phyloP scores from a whole-genome alignment of 1,140 invertebrate species.

The Leptinotarsa undecemlineata region DNA sequence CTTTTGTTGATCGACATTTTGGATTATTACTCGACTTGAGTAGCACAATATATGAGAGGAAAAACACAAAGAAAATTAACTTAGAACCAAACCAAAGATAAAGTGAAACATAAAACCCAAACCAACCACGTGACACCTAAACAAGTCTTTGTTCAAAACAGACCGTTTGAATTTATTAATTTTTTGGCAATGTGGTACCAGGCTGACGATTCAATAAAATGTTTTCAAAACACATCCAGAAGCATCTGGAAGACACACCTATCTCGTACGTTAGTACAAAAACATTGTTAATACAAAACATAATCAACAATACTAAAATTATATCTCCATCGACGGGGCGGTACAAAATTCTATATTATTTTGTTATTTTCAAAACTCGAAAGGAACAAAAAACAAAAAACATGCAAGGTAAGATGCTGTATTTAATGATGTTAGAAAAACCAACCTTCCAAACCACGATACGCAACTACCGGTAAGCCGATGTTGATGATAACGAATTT shows the following conservation, averaged over 20 bases:
- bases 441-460: conserved; percentile 17
- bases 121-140: not conserved
- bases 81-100: conserved; percentile 14
- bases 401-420: conserved; percentile 45
- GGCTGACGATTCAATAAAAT: conserved; percentile 37
- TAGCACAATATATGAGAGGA: not conserved
- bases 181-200: conserved; percentile 45
- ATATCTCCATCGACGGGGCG: not conserved
- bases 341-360: conserved; percentile 13
- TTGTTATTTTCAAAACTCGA: not conserved
- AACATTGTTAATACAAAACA: conserved; percentile 15
- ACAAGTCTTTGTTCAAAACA: not conserved
- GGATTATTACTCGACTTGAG: not conserved
- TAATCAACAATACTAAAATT: conserved; percentile 11
- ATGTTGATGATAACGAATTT: conserved; percentile 21
- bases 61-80: conserved; percentile 33
- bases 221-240: not conserved
- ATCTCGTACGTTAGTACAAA: conserved; percentile 22
- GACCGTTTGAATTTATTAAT: not conserved
- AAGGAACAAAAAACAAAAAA: conserved; percentile 30
- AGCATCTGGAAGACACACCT: conserved; percentile 16
- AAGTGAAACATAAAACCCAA: conserved; percentile 3
- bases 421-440: conserved; percentile 41
- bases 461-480: not conserved
- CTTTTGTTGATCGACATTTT: too few species aligned